Evolutionary conservation across 2,797 vertebrate species (phyloP).

Genomic region (Karalla daura): DNA sequence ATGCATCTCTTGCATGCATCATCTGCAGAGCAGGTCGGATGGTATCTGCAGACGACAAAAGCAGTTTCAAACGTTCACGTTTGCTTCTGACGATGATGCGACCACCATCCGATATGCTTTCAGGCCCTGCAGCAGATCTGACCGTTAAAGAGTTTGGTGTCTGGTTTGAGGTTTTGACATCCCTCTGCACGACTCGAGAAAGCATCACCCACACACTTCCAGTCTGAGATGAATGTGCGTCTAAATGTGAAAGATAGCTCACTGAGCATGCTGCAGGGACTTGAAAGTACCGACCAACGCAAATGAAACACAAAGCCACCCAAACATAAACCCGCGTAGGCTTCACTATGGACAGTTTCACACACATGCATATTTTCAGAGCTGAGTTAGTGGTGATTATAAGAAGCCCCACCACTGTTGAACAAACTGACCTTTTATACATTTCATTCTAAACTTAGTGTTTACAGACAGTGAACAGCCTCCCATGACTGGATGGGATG

Average conservation of each 20-base stretch:
- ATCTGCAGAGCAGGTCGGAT: slow-evolving; percentile 41
- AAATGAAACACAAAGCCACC: slow-evolving; percentile 13
- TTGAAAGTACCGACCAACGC: not conserved
- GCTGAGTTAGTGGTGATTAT: not conserved
- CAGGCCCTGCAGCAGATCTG: slow-evolving; percentile 35
- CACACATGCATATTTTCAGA: slow-evolving; percentile 21
- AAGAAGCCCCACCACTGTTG: not conserved
- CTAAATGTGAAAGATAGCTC: slow-evolving; percentile 10
- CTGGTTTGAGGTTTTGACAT: slow-evolving; percentile 58
- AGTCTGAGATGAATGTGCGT: slow-evolving; percentile 36
- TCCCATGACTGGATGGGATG: not conserved
- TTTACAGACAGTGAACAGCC: not conserved
- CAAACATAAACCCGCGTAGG: slow-evolving; percentile 30
- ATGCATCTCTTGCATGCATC: slow-evolving; percentile 17
- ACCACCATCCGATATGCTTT: slow-evolving; percentile 36
- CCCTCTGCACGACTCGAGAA: slow-evolving; percentile 35
- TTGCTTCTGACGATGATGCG: slow-evolving; percentile 15
- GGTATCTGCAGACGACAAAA: slow-evolving; percentile 52
- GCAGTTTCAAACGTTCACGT: slow-evolving; percentile 56
- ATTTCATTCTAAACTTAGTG: too few relatives aligned
- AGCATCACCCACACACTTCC: slow-evolving; percentile 66
- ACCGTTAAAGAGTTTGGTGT: slow-evolving; percentile 37
- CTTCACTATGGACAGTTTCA: slow-evolving; percentile 10
- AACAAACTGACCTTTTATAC: slow-evolving; percentile 9
- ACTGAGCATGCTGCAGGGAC: not conserved